Conservation (phyloP, 2,797 vertebrate genomes). For the Megaceryle alcyon region DNA sequence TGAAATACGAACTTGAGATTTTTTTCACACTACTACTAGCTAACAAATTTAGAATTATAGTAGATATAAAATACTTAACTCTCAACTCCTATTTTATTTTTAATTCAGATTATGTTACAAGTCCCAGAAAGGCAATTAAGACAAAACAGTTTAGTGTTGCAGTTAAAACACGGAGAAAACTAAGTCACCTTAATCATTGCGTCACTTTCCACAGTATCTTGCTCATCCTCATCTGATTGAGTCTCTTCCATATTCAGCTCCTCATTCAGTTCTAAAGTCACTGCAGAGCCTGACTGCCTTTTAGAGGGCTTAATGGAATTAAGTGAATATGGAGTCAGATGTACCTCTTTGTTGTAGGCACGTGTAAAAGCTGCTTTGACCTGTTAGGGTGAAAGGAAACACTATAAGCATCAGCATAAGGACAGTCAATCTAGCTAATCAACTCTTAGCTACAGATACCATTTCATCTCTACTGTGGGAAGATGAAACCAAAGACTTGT, state of each 20-base stretch:
- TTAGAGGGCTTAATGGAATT: slow-evolving; percentile 83
- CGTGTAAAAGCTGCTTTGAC: slow-evolving; percentile 97
- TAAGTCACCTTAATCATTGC: slow-evolving; percentile 95
- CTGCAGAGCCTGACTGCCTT: slow-evolving; percentile 39
- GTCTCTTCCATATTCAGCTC: slow-evolving; percentile 73
- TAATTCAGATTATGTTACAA: background rate
- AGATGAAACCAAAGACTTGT: background rate
- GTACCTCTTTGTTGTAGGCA: slow-evolving; percentile 91
- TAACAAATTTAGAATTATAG: background rate
- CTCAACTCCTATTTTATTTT: background rate
- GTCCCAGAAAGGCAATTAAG: background rate
- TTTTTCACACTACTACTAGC: background rate
- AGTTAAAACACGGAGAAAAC: background rate
- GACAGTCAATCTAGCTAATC: background rate
- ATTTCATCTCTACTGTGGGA: background rate
- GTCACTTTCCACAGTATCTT: slow-evolving; percentile 82
- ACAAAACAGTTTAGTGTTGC: background rate
- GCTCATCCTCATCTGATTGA: slow-evolving; percentile 82
- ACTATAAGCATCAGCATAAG: background rate
- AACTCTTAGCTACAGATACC: background rate
- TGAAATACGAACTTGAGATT: background rate
- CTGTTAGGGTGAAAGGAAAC: slow-evolving; percentile 66
- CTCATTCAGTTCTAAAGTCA: slow-evolving; percentile 76
- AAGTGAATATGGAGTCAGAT: slow-evolving; percentile 91
- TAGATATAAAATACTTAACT: too few species aligned